phyloP scores from a whole-genome alignment of 1,140 invertebrate species.

The Ctenoplectra terminalis region DNA sequence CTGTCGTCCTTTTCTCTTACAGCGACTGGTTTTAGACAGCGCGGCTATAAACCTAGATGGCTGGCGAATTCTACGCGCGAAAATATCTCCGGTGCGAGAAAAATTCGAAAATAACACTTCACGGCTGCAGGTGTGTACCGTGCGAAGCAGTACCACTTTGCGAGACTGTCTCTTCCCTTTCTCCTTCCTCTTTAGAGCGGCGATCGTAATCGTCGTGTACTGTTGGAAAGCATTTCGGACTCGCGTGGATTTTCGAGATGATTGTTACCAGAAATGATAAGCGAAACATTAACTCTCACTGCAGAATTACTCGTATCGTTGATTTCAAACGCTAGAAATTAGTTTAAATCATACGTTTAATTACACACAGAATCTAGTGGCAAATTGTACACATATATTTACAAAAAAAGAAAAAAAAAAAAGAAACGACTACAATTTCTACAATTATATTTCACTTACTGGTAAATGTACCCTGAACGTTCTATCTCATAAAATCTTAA shows the following conservation, averaged over 20 bases:
- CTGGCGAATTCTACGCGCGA: slow-evolving; percentile 8
- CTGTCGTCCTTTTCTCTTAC: neutral
- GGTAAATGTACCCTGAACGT: neutral
- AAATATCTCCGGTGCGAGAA: slow-evolving; percentile 60
- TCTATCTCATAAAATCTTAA: neutral
- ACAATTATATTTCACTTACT: neutral
- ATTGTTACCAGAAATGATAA: slow-evolving; percentile 11
- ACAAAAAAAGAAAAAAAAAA: no score
- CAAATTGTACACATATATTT: no score
- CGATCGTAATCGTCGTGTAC: slow-evolving; percentile 17
- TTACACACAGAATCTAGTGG: no score
- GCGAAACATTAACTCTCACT: no score
- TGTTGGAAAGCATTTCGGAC: slow-evolving; percentile 30
- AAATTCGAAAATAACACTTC: slow-evolving; percentile 61
- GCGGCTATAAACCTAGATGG: neutral
- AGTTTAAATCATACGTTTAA: no score
- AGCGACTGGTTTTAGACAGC: slow-evolving; percentile 6
- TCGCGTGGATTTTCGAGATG: neutral
- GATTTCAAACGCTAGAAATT: no score
- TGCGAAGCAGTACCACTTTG: slow-evolving; percentile 62
- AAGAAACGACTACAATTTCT: no score
- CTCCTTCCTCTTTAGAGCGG: slow-evolving; percentile 23
- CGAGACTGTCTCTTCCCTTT: slow-evolving; percentile 46
- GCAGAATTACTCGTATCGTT: no score
- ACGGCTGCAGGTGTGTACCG: slow-evolving; percentile 55